Base-by-base conservation (phyloP, 2,888 invertebrate genomes). In the Drosophila antonietae region DNA sequence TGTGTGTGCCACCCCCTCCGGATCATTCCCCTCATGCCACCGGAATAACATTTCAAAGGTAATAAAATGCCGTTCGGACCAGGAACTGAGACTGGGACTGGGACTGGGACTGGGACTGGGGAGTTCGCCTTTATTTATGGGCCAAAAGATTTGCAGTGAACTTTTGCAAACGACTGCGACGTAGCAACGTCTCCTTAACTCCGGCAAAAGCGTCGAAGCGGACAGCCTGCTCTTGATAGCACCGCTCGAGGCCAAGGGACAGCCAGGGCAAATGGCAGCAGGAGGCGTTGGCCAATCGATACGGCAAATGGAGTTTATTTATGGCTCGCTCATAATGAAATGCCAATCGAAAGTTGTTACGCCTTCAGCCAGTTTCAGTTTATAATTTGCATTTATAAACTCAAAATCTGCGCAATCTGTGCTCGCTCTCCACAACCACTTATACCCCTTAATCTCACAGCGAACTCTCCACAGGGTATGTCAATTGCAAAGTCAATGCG, bases 361-460 rank as follows among this genome's bases (percentile, higher is more conserved):
- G 80, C 77, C 80, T 51, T 64, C 59, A 70, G 77, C 70, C 62
- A 77, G 63, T 80, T 84, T 87, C 59, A 77, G 63, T 80, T 84
- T 84, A 89, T 87, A 87, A 88, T 85, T 89, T 78, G 67, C 73
- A 85, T 89, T 89, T 88, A 78, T 88, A 85, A 75, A 78, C 88
- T 88, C 59, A 41, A 71, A 77, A 77, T 76, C 78, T 78, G 81
- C 74, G 83, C 80, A 84, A 84, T 81, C 89, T 73, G 81, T 59
- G 64, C 39, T 9, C 53, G 31, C 43, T 35, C 39, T 28, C 55
- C 33, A 31, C 31, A 18, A 37, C 66, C 41, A 49, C 15, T 12
- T 15, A 57, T 66, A 59, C 59, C 66, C 79, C 43, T 7, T 9
- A 37, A 15, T 4, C 4, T 3, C 28, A 2, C 28, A 12, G 23